phyloP scores from a whole-genome alignment of 2,113 vertebrate species.

The Corythaeola cristata region DNA sequence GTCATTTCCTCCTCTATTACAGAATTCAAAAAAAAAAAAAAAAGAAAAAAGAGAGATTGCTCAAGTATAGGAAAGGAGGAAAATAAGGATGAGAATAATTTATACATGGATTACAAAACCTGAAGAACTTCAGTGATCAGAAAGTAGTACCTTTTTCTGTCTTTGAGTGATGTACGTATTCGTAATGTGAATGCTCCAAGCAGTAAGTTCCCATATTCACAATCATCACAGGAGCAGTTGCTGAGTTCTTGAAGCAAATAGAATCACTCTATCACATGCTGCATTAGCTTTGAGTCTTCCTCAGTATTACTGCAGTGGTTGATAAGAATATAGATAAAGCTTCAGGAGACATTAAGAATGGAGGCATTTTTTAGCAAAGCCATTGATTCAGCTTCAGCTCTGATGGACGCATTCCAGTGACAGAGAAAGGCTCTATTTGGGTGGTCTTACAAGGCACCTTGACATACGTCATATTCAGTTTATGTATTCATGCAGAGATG shows the following conservation, averaged over 20 bases:
- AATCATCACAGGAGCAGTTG: conserved; percentile 61
- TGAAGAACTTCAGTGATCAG: conserved; percentile 52
- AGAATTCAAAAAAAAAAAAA: not conserved
- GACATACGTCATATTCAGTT: not conserved
- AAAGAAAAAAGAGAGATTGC: not conserved
- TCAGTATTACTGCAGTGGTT: conserved; percentile 52
- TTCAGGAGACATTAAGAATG: conserved; percentile 17
- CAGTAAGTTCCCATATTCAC: conserved; percentile 51
- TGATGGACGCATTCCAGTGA: not conserved
- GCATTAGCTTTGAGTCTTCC: conserved; percentile 66
- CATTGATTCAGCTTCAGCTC: not conserved
- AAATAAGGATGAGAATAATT: not conserved
- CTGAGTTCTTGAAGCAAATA: conserved; percentile 65
- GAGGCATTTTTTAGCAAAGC: conserved; percentile 1
- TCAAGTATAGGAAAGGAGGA: not conserved
- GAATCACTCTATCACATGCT: conserved; percentile 68
- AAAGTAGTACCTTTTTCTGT: conserved; percentile 19
- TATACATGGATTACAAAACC: conserved; percentile 32
- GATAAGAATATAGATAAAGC: conserved; percentile 61
- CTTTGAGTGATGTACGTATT: conserved; percentile 48
- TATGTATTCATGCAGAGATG: not conserved
- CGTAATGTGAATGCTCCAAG: conserved; percentile 46
- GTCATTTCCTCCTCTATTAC: not conserved
- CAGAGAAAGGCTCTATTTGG: not conserved
- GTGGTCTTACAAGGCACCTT: not conserved